These are phyloP conservation scores for Geophilus truncorum DNA, from an alignment of 2,888 invertebrate species.

Conservation along the genomic window DNA sequence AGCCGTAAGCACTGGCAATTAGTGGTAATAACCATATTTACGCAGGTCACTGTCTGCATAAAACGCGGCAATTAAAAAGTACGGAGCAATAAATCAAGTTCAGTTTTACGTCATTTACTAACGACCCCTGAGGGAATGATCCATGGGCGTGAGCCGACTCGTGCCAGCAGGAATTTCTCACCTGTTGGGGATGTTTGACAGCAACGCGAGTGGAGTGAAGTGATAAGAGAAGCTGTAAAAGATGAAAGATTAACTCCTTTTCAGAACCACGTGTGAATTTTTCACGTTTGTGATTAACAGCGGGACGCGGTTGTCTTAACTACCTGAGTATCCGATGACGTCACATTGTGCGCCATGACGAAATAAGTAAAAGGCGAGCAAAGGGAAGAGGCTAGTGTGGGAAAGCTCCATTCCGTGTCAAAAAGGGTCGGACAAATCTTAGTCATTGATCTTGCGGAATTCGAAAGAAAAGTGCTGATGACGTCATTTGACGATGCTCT, in stretches of 20 bases:
- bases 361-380: background rate
- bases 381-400: background rate
- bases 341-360: background rate
- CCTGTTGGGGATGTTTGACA: background rate
- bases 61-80: background rate
- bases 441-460: background rate
- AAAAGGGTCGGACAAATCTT: background rate
- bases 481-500: background rate
- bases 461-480: background rate
- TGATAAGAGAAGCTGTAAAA: background rate
- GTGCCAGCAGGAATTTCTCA: background rate
- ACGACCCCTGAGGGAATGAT: background rate
- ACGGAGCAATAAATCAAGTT: background rate
- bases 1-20: background rate
- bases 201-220: background rate
- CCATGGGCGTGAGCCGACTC: background rate
- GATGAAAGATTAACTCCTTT: background rate
- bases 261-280: background rate
- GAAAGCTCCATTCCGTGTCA: background rate
- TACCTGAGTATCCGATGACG: background rate
- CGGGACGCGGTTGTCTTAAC: background rate
- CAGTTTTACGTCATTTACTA: background rate
- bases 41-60: background rate
- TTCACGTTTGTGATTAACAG: background rate
- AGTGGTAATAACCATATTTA: background rate